These are phyloP conservation scores for Sebastes iracundus DNA, from an alignment of 2,797 vertebrate species.

Conservation along the genomic window DNA sequence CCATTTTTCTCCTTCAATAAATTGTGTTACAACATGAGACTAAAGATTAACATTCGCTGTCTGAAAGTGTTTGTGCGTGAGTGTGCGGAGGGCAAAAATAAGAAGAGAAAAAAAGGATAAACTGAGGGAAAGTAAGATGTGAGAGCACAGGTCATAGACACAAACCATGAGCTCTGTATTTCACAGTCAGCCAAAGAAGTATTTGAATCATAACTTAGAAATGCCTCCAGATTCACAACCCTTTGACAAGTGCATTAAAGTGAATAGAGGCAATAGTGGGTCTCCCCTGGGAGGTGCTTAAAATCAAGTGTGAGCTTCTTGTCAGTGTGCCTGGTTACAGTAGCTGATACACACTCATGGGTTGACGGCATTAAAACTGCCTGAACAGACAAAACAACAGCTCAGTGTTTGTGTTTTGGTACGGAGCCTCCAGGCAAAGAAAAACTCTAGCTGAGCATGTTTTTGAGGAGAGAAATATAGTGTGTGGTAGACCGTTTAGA, in stretches of 20 bases:
- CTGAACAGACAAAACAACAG: conserved; percentile 19
- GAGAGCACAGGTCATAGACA: background rate
- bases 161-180: background rate
- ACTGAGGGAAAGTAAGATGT: background rate
- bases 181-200: background rate
- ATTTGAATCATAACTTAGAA: conserved; percentile 1
- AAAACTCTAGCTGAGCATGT: background rate
- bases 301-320: conserved; percentile 28
- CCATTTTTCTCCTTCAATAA: background rate
- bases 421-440: background rate
- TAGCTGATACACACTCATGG: conserved; percentile 15
- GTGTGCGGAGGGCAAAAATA: background rate
- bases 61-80: background rate
- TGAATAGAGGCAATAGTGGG: conserved; percentile 9
- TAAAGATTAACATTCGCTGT: background rate
- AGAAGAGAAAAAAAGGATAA: background rate
- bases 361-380: conserved; percentile 32
- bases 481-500: conserved; percentile 4
- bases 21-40: background rate
- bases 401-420: background rate
- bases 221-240: background rate
- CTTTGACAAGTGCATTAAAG: conserved; percentile 15
- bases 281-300: conserved; percentile 29
- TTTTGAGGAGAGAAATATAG: background rate
- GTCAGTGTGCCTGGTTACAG: conserved; percentile 29